Percentiles rank a stretch among this genome's conserved stretches.
Evolutionary conservation across 1,140 invertebrate genomes (phyloP).

Genomic region (Rhysida immarginata): DNA sequence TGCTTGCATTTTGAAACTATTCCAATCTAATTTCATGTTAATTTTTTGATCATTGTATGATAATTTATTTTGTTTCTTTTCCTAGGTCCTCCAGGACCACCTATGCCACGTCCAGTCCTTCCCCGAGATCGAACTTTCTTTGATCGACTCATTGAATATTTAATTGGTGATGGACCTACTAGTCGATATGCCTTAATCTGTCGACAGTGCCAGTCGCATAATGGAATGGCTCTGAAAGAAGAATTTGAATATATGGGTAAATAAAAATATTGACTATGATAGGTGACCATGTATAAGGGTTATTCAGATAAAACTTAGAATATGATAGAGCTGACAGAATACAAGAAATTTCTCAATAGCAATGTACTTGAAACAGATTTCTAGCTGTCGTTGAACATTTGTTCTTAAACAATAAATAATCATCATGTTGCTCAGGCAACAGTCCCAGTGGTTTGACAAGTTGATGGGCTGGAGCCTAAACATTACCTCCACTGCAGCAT

Average conservation of each 20-base stretch:
- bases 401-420: no score
- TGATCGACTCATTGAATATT: slow-evolving; percentile 80
- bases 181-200: slow-evolving; percentile 93
- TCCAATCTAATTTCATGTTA: not conserved
- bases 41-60: not conserved
- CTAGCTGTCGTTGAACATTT: no score
- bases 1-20: not conserved
- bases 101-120: slow-evolving; percentile 37
- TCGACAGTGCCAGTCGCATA: slow-evolving; percentile 71
- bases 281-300: no score
- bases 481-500: no score
- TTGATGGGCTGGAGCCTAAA: no score
- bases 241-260: slow-evolving; percentile 85
- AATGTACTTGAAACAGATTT: no score
- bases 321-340: no score
- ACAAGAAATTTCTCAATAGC: no score
- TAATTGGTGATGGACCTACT: slow-evolving; percentile 86
- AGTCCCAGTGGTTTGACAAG: no score
- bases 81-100: slow-evolving; percentile 16
- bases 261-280: no score
- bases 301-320: no score
- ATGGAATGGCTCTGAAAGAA: slow-evolving; percentile 92
- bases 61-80: not conserved
- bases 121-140: slow-evolving; percentile 48
- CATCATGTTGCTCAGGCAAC: no score